Conservation (phyloP, 35 echinoderm and acorn worm genomes). For the Acanthaster planci region DNA sequence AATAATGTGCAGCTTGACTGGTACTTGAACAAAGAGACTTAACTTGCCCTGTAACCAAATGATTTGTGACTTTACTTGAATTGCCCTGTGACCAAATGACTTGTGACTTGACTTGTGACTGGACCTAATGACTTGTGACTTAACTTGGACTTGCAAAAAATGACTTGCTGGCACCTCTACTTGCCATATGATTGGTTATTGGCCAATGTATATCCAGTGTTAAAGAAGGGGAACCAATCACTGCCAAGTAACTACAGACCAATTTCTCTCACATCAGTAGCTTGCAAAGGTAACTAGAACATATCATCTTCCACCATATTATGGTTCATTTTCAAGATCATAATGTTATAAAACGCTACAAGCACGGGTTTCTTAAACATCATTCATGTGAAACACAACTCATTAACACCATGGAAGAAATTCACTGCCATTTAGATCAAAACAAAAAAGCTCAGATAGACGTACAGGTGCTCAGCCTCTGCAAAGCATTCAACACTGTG, state of each 20-base stretch:
- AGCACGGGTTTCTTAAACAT: conserved; percentile 39
- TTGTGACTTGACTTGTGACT: no score
- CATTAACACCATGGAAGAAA: conserved; percentile 40
- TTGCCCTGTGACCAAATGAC: no score
- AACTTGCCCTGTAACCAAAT: no score
- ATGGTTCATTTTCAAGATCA: conserved; percentile 33
- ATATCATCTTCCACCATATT: conserved; percentile 42
- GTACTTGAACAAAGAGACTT: no score
- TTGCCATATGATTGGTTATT: conserved; percentile 33
- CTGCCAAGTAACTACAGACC: conserved; percentile 43
- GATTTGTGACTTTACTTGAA: no score
- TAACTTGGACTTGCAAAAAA: no score
- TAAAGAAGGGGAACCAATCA: conserved; percentile 47
- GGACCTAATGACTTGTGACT: no score
- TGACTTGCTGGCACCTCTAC: no score
- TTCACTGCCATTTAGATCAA: conserved; percentile 39
- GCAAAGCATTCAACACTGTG: conserved; percentile 54
- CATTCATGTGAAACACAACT: conserved; percentile 51
- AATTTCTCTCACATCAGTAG: conserved; percentile 45
- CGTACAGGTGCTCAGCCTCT: conserved; percentile 39
- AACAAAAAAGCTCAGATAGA: conserved; percentile 39
- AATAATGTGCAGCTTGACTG: no score
- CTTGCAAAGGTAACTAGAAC: conserved; percentile 51
- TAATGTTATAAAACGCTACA: neutral
- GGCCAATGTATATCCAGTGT: conserved; percentile 54